These are phyloP conservation scores for Rhagonycha fulva DNA, from an alignment of 2,888 invertebrate species.

Conservation along the genomic window DNA sequence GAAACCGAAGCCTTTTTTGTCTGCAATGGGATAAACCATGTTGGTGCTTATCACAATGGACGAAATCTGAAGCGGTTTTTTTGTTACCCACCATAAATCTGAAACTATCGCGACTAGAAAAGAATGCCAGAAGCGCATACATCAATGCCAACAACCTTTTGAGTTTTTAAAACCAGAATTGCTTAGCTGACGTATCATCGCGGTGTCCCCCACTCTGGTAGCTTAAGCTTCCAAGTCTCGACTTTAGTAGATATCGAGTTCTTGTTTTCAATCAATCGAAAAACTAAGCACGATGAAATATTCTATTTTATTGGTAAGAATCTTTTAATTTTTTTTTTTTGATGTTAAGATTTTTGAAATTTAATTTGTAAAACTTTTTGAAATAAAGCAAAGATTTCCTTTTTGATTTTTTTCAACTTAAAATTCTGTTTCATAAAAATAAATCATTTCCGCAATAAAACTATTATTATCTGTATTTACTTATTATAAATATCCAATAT, in stretches of 20 bases:
- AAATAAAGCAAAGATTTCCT: background rate
- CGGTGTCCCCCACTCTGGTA: conserved; percentile 33
- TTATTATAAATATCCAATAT: background rate
- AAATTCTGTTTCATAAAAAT: background rate
- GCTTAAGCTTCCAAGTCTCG: background rate
- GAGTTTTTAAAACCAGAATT: conserved; percentile 26
- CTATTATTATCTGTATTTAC: background rate
- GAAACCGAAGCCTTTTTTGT: background rate
- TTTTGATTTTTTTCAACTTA: background rate
- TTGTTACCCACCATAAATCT: background rate
- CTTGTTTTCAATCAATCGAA: background rate
- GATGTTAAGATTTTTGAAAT: background rate
- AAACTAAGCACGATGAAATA: background rate
- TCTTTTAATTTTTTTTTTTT: background rate
- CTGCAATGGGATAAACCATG: background rate
- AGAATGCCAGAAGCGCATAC: conserved; percentile 10
- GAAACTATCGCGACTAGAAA: background rate
- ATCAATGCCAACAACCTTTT: conserved; percentile 23
- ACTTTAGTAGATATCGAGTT: background rate
- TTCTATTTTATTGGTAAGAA: background rate
- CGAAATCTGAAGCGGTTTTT: background rate
- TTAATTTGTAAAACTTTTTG: no score
- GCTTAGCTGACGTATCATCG: conserved; percentile 37
- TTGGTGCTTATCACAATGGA: background rate
- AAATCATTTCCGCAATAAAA: background rate